phyloP scores from a whole-genome alignment of 2,113 vertebrate species.

The Anguilla japonica region DNA sequence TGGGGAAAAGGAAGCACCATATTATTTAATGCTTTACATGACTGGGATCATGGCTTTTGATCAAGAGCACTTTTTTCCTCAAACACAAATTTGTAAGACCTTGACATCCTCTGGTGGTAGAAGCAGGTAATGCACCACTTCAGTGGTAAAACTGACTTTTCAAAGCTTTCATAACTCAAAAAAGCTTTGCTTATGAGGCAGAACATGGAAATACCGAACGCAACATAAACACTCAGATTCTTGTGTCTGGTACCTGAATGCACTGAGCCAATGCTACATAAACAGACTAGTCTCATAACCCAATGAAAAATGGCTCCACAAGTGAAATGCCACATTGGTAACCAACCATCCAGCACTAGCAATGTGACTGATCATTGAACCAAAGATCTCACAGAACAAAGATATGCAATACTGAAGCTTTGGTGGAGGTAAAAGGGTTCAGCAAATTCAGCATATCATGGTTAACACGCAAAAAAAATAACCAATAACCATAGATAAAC shows the following conservation, averaged over 20 bases:
- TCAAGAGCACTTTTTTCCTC: neutral
- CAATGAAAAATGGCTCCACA: too few species aligned
- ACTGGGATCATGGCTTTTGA: neutral
- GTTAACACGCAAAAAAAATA: neutral
- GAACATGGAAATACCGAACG: neutral
- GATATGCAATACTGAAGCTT: neutral
- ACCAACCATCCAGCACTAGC: neutral
- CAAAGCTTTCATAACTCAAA: neutral
- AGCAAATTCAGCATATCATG: neutral
- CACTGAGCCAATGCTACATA: neutral
- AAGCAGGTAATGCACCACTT: neutral
- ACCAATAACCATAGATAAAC: neutral
- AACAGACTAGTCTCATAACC: neutral
- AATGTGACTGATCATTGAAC: neutral
- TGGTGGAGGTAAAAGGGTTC: neutral
- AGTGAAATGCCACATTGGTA: too few species aligned
- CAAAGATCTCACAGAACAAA: neutral
- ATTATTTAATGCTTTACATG: too few species aligned
- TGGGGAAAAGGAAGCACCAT: too few species aligned
- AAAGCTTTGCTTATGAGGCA: neutral
- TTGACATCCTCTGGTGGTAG: slow-evolving; percentile 21
- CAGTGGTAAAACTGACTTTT: neutral
- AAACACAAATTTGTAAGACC: slow-evolving; percentile 13
- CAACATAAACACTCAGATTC: neutral
- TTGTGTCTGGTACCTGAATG: neutral